Evolutionary conservation across 2,797 vertebrate species (phyloP).

Genomic region (Falco naumanni): DNA sequence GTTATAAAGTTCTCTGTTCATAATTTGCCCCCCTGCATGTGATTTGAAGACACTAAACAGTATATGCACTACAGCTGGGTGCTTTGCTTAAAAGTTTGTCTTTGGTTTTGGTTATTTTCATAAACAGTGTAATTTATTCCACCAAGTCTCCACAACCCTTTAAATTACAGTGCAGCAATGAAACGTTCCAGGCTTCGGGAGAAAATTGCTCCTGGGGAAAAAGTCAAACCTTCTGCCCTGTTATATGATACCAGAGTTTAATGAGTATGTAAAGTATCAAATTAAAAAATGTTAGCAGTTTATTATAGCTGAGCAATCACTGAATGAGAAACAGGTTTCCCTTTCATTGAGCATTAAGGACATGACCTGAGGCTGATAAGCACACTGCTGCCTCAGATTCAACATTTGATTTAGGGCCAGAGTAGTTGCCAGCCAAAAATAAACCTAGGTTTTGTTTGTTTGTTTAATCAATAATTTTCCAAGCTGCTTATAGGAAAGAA

Average conservation of each 20-base stretch:
- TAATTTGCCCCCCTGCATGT: neutral
- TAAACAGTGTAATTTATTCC: constrained; percentile 49
- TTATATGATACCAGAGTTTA: constrained; percentile 62
- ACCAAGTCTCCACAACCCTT: constrained; percentile 15
- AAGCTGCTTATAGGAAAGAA: constrained; percentile 36
- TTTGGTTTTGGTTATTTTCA: constrained; percentile 47
- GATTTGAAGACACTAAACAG: neutral
- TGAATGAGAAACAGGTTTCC: constrained; percentile 72
- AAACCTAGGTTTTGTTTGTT: constrained; percentile 50
- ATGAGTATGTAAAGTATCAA: constrained; percentile 74
- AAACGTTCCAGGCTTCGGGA: constrained; percentile 57
- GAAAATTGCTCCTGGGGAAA: constrained; percentile 63
- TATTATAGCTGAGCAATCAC: constrained; percentile 73
- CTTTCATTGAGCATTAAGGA: constrained; percentile 73
- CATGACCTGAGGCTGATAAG: constrained; percentile 66
- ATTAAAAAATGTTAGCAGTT: constrained; percentile 72
- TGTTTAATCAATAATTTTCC: constrained; percentile 69
- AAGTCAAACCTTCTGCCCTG: constrained; percentile 62
- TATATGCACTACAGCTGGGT: neutral
- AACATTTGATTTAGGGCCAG: constrained; percentile 54
- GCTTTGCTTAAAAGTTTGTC: neutral
- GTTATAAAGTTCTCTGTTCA: neutral
- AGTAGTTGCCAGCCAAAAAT: constrained; percentile 23
- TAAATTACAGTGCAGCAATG: constrained; percentile 56
- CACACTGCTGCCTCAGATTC: constrained; percentile 46